Evolutionary conservation across 2,888 invertebrate genomes (phyloP).

Genomic region (Gerris lacustris): DNA sequence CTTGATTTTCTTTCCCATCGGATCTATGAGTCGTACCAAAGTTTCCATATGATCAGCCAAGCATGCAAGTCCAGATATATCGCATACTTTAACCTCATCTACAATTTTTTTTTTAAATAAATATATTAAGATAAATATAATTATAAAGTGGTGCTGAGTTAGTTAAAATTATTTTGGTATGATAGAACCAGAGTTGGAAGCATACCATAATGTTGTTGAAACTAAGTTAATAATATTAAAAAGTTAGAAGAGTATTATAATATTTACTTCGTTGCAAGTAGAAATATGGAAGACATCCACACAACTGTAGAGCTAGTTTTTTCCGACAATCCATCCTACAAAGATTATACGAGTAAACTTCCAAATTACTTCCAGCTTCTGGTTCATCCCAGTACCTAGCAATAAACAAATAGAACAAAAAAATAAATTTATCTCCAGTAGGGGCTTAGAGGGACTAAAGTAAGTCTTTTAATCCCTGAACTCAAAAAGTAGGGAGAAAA

Average conservation of each 20-base stretch:
- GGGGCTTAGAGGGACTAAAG: conserved; percentile 32
- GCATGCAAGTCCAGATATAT: conserved; percentile 44
- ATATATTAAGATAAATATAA: background rate
- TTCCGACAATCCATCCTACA: conserved; percentile 62
- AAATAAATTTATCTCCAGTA: conserved; percentile 43
- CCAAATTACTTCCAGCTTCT: conserved; percentile 46
- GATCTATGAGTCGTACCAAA: conserved; percentile 38
- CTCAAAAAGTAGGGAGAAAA: too few relatives aligned
- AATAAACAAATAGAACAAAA: conserved; percentile 30
- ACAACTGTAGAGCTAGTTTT: conserved; percentile 46
- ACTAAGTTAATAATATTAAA: too few relatives aligned
- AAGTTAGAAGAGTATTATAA: too few relatives aligned
- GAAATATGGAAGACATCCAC: conserved; percentile 62
- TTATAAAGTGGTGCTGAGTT: too few relatives aligned
- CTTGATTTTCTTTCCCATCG: conserved; percentile 31
- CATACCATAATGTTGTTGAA: too few relatives aligned
- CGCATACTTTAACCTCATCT: conserved; percentile 35
- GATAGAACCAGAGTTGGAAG: too few relatives aligned
- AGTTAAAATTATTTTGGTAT: too few relatives aligned
- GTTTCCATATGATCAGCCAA: conserved; percentile 37
- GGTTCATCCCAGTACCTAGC: conserved; percentile 42
- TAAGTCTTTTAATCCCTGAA: background rate
- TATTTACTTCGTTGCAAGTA: too few relatives aligned
- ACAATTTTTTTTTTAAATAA: background rate
- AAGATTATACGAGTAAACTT: conserved; percentile 55